Base-by-base conservation (phyloP, 2,113 vertebrate species). In the Oxyura jamaicensis region DNA sequence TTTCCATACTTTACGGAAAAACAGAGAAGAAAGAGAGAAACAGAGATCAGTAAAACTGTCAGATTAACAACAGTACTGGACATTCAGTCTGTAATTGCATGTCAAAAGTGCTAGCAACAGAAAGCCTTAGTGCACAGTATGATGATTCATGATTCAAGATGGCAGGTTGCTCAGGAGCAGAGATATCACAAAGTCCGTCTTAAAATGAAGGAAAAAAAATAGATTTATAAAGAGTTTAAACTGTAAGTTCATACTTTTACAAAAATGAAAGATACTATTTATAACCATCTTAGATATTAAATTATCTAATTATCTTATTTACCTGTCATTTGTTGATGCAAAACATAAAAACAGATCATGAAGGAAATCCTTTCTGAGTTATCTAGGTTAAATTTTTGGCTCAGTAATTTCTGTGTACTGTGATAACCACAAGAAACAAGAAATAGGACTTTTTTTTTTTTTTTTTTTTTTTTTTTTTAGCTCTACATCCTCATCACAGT, bases 391-490 rank as follows among this genome's bases (percentile, higher is more conserved):
- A 48, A 11, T 36, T 41, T 79, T 59, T 93, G 3, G 10, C 50
- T 83, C 68, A 86, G 81, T 77, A 67, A 22, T 78, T 91, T 6
- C 23, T 39, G 29, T 4, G 2, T 56, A 39, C 4, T 67, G 7
- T 53, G 26, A 48, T 21, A 84, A 88, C 79, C n/a, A n/a, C n/a
- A n/a, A n/a, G n/a, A 72, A 0, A 0, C 17, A 78, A 12, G n/a
- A 84, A 84, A 78, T 50, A 71, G 28, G 33, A 33, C 2, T 8
- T 8, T 39, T 8, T 12, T 78, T 63, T 79, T 77, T 52, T 5
- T 7, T 19, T 19, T 19, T 46, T 44, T 18, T 18, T 44, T 46
- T 46, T 46, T 46, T 46, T 19, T 4, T 16, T 33, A 46, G 22
- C 4, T 83, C 52, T 72, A 31, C 18, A 35, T 65, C 22, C 5